Evolutionary conservation across 2,888 invertebrate species (phyloP).

Genomic region (Pandemis heparana): DNA sequence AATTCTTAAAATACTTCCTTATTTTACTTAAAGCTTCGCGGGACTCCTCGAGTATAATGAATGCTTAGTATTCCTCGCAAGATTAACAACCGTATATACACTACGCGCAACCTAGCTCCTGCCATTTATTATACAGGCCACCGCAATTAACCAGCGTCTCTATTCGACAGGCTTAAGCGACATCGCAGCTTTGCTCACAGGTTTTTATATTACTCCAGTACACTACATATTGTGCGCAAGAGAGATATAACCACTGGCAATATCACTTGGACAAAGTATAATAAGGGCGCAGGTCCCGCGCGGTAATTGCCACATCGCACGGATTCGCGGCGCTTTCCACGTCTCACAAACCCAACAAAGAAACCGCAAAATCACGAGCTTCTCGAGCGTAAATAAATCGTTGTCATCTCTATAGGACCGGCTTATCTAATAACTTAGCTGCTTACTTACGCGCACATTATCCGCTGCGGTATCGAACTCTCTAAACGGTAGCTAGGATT

Average conservation of each 20-base stretch:
- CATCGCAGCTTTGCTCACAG: neutral
- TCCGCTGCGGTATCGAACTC: neutral
- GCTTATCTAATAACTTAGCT: neutral
- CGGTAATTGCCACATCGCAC: neutral
- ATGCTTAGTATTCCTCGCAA: neutral
- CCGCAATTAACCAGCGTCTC: neutral
- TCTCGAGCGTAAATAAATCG: neutral
- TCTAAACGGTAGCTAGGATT: neutral
- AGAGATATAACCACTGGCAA: neutral
- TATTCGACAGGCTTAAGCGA: neutral
- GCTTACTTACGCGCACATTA: neutral
- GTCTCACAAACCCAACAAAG: conserved; percentile 12
- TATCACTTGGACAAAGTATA: neutral
- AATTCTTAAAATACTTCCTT: no score
- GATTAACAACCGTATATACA: neutral
- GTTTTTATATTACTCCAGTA: neutral
- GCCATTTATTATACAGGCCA: neutral
- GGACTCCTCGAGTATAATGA: neutral
- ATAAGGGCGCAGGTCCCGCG: neutral
- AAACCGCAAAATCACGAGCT: conserved; percentile 5
- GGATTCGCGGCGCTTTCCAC: conserved; percentile 1
- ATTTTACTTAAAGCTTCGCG: no score
- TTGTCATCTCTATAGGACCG: neutral
- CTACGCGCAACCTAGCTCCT: neutral
- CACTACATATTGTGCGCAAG: neutral